Percentiles rank a stretch among this genome's conserved stretches.
These are phyloP conservation scores for Ectemnius cavifrons DNA, from an alignment of 2,888 invertebrate species.

Conservation along the genomic window DNA sequence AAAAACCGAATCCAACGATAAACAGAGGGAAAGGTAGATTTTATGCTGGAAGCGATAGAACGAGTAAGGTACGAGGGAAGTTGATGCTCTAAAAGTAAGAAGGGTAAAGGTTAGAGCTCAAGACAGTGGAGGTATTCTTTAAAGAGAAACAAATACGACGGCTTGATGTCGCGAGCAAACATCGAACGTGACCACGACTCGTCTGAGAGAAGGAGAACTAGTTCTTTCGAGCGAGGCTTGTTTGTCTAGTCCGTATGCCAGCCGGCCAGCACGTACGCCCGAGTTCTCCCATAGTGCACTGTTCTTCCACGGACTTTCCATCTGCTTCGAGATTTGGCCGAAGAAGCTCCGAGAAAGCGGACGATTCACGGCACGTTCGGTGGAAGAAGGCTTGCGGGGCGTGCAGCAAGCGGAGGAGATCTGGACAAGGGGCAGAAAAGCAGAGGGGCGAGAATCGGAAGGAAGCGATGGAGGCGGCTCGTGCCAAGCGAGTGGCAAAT, in stretches of 20 bases:
- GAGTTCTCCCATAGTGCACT: conserved; percentile 19
- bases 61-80: no score
- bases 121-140: background rate
- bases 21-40: no score
- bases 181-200: conserved; percentile 40
- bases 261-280: conserved; percentile 32
- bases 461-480: conserved; percentile 14
- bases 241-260: conserved; percentile 36
- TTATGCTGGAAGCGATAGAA: no score
- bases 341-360: conserved; percentile 13
- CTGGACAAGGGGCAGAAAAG: background rate
- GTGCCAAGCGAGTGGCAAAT: conserved; percentile 33
- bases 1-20: background rate
- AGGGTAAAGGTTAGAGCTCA: no score
- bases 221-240: conserved; percentile 23
- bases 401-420: background rate
- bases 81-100: no score
- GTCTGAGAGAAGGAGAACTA: conserved; percentile 20
- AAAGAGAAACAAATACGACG: conserved; percentile 28
- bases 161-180: conserved; percentile 29
- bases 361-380: conserved; percentile 46
- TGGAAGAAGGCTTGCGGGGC: background rate
- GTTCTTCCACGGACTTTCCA: conserved; percentile 28
- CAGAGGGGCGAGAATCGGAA: conserved; percentile 1
- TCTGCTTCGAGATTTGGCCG: conserved; percentile 31